Conservation (phyloP, 2,113 vertebrate genomes). For the Struthidea cinerea region DNA sequence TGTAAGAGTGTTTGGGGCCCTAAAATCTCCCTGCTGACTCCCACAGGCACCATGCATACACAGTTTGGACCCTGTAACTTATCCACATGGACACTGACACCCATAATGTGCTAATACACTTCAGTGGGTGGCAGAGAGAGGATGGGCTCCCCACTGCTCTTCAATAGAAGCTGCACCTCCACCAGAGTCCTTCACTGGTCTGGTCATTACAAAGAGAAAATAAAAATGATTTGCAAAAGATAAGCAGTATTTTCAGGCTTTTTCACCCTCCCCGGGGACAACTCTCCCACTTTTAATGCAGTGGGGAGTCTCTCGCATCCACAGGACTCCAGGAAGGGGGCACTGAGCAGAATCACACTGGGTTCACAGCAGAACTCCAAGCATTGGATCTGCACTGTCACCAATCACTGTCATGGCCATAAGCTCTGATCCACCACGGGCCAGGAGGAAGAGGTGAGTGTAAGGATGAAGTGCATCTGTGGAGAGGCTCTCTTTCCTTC, state of each 20-base stretch:
- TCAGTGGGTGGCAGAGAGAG: background rate
- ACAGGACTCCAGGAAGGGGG: background rate
- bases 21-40: background rate
- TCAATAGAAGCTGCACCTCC: background rate
- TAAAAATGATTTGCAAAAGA: background rate
- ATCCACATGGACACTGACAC: background rate
- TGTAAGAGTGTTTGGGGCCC: background rate
- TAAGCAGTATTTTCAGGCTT: background rate
- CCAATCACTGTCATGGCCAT: background rate
- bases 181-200: background rate
- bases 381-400: rapidly evolving
- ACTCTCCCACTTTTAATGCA: background rate
- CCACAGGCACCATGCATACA: background rate
- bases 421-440: rapidly evolving
- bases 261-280: background rate
- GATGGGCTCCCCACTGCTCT: background rate
- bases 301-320: background rate
- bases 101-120: background rate
- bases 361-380: background rate
- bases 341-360: background rate
- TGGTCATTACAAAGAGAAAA: background rate
- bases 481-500: background rate
- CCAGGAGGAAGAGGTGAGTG: background rate
- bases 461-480: background rate
- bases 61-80: too few species aligned